Conservation (phyloP, 2,113 vertebrate species). For the Sinocyclocheilus anophthalmus region DNA sequence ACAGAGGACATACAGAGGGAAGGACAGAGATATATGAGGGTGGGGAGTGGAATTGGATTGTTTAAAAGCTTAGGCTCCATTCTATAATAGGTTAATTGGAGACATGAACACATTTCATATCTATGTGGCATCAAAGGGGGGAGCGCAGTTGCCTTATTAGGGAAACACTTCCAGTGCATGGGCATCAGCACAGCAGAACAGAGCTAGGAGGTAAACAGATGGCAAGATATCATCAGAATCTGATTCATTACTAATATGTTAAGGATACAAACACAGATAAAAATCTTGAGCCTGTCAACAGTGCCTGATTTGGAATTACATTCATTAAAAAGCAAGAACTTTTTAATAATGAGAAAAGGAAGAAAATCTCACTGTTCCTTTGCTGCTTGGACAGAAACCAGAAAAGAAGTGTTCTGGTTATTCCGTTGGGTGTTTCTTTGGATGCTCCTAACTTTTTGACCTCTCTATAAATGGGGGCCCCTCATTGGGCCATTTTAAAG, state of each 20-base stretch:
- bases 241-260: conserved; percentile 10
- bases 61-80: conserved; percentile 74
- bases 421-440: conserved; percentile 66
- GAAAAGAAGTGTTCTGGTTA: conserved; percentile 42
- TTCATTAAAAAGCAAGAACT: too few relatives aligned
- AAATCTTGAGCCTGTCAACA: too few relatives aligned
- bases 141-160: conserved; percentile 89
- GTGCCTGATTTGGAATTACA: too few relatives aligned
- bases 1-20: background rate
- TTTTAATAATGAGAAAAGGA: background rate
- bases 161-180: conserved; percentile 76
- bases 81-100: conserved; percentile 81
- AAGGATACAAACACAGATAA: too few relatives aligned
- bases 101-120: conserved; percentile 76
- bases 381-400: conserved; percentile 35
- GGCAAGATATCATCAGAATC: conserved; percentile 2
- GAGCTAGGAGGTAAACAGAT: conserved; percentile 45
- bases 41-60: conserved; percentile 75
- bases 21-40: conserved; percentile 34
- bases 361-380: background rate
- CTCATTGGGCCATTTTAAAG: conserved; percentile 53
- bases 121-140: conserved; percentile 83
- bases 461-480: conserved; percentile 65
- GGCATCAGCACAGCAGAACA: conserved; percentile 44
- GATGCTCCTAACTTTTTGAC: conserved; percentile 66